Base-by-base conservation (phyloP, 2,797 vertebrate genomes). In the Nothura maculosa region DNA sequence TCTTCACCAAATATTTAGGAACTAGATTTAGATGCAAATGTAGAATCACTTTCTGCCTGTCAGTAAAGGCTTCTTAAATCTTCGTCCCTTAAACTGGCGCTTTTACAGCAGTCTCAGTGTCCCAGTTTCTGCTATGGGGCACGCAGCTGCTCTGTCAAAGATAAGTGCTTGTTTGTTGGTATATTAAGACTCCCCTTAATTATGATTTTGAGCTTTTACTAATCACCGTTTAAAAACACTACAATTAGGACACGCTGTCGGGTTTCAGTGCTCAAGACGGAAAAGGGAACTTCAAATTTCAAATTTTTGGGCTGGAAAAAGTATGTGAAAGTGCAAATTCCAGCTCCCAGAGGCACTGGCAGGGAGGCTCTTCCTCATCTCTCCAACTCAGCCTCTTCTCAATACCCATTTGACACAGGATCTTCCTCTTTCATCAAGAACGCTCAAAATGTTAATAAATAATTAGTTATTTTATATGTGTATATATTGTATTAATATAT, bases 11-110 rank as follows among this genome's bases (percentile, higher is more conserved):
- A 81, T 3, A 10, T 30, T 45, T 45, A 27, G 14, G 16, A 55
- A 55, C 28, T 48, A 66, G 45, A 66, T 62, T 87, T 60, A 62
- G 55, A 58, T 81, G 62, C 12, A 80, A 87, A 75, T 36, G 45
- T 55, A 10, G 15, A 34, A 54, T n/a, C 7, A 18, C 27, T 42
- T 91, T 68, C 58, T 84, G 52, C 47, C 62, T 42, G 25, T 32
- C 32, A 13, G 34, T 19, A 19, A 80, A 34, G 45, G 30, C 5
- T 20, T 30, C 47, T 78, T 25, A 67, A 58, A 85, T 47, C 45
- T 61, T 24, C 14, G 22, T 20, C n/a, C 9, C 28, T 25, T 34
- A 42, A 30, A 25, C 4, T 34, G 42, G 30, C 22, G 45, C 3
- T 1, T 61, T 48, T 74, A 7, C 17, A 72, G n/a, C 40, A 66